phyloP scores from a whole-genome alignment of 2,888 invertebrate species.

The Chrysotoxum bicinctum region DNA sequence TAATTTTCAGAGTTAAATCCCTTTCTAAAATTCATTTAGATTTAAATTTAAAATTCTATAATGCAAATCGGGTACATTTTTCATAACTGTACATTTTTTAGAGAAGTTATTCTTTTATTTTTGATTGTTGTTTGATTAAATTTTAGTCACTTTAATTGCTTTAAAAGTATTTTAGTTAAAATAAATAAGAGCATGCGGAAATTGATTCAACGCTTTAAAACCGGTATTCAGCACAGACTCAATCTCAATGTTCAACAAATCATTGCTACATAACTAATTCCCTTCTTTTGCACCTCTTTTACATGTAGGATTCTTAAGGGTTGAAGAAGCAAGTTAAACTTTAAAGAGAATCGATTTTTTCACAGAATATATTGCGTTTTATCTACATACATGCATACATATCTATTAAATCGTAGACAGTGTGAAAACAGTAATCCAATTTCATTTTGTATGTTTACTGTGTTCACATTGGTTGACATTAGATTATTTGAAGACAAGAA shows the following conservation, averaged over 20 bases:
- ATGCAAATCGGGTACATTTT: too few species aligned
- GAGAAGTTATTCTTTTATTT: too few species aligned
- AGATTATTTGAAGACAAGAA: background rate
- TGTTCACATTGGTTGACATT: background rate
- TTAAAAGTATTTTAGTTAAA: too few species aligned
- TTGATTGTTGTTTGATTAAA: too few species aligned
- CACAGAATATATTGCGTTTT: background rate
- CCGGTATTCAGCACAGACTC: background rate
- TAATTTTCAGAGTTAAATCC: too few species aligned
- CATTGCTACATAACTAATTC: background rate
- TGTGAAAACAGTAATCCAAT: background rate
- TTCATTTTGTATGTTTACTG: background rate
- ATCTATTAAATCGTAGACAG: background rate
- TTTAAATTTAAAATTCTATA: too few species aligned
- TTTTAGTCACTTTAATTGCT: too few species aligned
- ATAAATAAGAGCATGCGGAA: too few species aligned
- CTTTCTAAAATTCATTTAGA: too few species aligned
- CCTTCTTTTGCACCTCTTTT: background rate
- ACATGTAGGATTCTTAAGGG: background rate
- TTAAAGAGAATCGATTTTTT: slow-evolving; percentile 8
- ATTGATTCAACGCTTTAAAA: background rate
- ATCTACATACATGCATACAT: too few species aligned
- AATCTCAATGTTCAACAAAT: background rate
- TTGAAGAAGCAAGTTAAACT: background rate
- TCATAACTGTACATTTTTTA: too few species aligned